Evolutionary conservation across 1,140 invertebrate species (phyloP), one percentile per base, ranked within the genome.

Genomic region (Hermetia illucens): DNA sequence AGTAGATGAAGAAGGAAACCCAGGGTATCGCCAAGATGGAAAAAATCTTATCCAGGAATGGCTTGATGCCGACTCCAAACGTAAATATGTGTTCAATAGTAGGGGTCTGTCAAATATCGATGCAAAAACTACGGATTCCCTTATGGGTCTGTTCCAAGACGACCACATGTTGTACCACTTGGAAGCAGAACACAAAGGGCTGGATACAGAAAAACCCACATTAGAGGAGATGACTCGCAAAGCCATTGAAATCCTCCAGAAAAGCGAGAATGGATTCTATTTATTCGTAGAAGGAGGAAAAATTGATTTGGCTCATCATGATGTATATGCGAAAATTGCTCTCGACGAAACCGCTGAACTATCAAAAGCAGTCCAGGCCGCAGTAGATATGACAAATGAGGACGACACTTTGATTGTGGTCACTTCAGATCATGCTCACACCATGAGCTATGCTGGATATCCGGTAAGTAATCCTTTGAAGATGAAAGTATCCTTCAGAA

Each of bases 241-340:
- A 43, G 86, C 88, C 2, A 79, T 93, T 10, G 69, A 82, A 47
- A 65, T 90, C 10, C 58, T 93, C n/a, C 62, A 68, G 5, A 77
- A 73, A 38, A 74, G 77, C 48, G 40, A 58, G 2, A 72, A 83
- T 19, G 87, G 87, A 8, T 82, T 64, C 46, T 74, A 79, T 39
- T 42, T 58, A 6, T 62, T 59, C 40, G 64, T 73, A 3, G 52
- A 75, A 49, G 74, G 76, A 6, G 79, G 79, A 0, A 72, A 74
- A 38, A 90, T 92, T 21, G 87, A 92, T 52, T 70, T 80, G 36
- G 86, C 75, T 1, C 83, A 90, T 55, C 87, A 91, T 51, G 61
- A 70, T 1, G 82, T 77, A 47, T 66, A 67, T 39, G 82, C 78
- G 2, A 62, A 70, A 35, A 57, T 76, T 20, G 81, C 86, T 0